Conservation (phyloP, 1,140 invertebrate genomes). For the Brachystomella parvula region DNA sequence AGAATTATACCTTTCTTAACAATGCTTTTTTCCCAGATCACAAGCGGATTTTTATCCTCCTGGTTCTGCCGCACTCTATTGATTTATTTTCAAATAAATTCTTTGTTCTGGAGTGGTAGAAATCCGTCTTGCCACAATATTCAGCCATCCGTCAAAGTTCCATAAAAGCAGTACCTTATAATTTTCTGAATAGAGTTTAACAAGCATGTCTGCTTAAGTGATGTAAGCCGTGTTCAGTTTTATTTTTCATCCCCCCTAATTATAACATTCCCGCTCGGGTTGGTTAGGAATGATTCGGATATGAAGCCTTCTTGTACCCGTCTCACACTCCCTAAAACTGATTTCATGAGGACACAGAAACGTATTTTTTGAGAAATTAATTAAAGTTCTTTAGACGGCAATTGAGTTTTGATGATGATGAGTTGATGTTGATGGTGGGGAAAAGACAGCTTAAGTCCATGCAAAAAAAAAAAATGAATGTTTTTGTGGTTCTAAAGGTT, state of each 20-base stretch:
- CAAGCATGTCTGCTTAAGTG: too few species aligned
- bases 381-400: neutral
- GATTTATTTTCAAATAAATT: neutral
- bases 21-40: neutral
- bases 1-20: neutral
- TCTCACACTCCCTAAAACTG: too few species aligned
- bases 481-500: neutral
- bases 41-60: neutral
- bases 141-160: constrained; percentile 45
- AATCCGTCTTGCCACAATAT: constrained; percentile 42
- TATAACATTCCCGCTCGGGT: too few species aligned
- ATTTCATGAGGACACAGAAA: too few species aligned
- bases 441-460: neutral
- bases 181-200: too few species aligned
- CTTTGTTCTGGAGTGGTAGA: neutral
- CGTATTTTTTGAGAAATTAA: neutral
- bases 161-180: too few species aligned
- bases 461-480: neutral
- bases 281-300: too few species aligned
- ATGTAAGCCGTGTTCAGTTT: too few species aligned
- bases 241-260: too few species aligned
- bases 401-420: constrained; percentile 2
- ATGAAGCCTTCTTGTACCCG: too few species aligned
- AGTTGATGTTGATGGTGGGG: neutral
- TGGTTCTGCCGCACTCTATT: neutral